Base-by-base conservation (phyloP, 2,113 vertebrate genomes). In the Irena cyanogastra region DNA sequence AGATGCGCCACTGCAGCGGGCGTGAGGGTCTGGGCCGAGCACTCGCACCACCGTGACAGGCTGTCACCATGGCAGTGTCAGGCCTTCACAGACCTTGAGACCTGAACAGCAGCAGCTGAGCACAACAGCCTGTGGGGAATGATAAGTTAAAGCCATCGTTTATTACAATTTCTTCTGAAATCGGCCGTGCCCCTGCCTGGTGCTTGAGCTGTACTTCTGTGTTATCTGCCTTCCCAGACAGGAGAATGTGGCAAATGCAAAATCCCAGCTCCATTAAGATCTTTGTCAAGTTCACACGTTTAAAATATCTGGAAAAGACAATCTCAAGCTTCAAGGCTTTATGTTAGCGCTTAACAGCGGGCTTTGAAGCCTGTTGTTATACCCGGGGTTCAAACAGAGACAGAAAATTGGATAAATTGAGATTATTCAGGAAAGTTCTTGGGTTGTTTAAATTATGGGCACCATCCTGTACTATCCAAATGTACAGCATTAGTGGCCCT, bases 61-160 rank as follows among this genome's bases (percentile, higher is more conserved):
- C 59, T 94, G 93, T 83, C 94, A 93, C 79, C 63, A 33, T 0
- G 1, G 69, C 63, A 44, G n/a, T 31, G 60, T 68, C 4, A 0
- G 63, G 47, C 47, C 64, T 80, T 77, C 87, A 54, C 52, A 82
- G 85, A 77, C 83, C 79, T 56, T 35, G 44, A 39, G 71, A 81
- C 71, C 50, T 39, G 54, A 84, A 82, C 7, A 6, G 59, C 64
- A 91, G 59, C 63, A 68, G 85, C 92, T 49, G n/a, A 95, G 69
- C 41, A 59, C 37, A 83, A 15, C 89, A 96, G 78, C 72, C 93
- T 97, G 96, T 89, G 87, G 61, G 80, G 83, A 96, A 94, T 2
- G 96, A 97, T 98, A 98, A 98, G 79, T 70, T 71, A 92, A 94
- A 92, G 90, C 94, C 77, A 89, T 97, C 90, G 79, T 96, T 97